Conservation (phyloP, 2,797 vertebrate genomes). For the Staurois parvus region DNA sequence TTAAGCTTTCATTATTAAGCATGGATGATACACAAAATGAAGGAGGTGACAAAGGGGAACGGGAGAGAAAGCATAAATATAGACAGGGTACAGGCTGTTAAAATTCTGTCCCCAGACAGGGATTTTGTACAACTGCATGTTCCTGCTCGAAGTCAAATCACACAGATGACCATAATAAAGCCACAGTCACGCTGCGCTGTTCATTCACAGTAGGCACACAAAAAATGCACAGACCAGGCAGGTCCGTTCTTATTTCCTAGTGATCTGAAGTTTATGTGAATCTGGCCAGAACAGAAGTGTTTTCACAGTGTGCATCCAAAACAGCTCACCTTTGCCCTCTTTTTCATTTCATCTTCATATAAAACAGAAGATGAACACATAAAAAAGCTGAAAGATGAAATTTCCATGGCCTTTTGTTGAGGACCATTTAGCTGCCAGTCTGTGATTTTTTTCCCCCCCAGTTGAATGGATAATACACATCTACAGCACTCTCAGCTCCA, state of each 20-base stretch:
- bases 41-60: not conserved
- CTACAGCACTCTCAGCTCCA: slow-evolving; percentile 29
- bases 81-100: slow-evolving; percentile 23
- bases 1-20: not conserved
- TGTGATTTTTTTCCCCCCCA: slow-evolving; percentile 5
- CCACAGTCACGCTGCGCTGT: slow-evolving; percentile 43
- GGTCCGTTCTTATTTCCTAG: slow-evolving; percentile 2
- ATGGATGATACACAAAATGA: not conserved
- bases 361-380: slow-evolving; percentile 29
- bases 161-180: slow-evolving; percentile 49
- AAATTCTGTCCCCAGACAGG: slow-evolving; percentile 6
- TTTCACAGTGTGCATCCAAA: slow-evolving; percentile 34
- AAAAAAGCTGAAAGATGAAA: slow-evolving; percentile 20
- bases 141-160: slow-evolving; percentile 46
- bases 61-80: not conserved
- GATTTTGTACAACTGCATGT: slow-evolving; percentile 41
- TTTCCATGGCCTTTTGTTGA: slow-evolving; percentile 46
- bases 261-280: slow-evolving; percentile 25
- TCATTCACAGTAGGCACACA: slow-evolving; percentile 21
- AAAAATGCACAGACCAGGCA: not conserved
- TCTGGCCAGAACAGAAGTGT: slow-evolving; percentile 17
- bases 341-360: slow-evolving; percentile 33
- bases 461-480: slow-evolving; percentile 58
- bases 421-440: slow-evolving; percentile 48
- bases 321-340: slow-evolving; percentile 5